Percentiles rank a stretch among this genome's conserved stretches.
phyloP scores from a whole-genome alignment of 1,140 invertebrate genomes.

The Maconellicoccus hirsutus region DNA sequence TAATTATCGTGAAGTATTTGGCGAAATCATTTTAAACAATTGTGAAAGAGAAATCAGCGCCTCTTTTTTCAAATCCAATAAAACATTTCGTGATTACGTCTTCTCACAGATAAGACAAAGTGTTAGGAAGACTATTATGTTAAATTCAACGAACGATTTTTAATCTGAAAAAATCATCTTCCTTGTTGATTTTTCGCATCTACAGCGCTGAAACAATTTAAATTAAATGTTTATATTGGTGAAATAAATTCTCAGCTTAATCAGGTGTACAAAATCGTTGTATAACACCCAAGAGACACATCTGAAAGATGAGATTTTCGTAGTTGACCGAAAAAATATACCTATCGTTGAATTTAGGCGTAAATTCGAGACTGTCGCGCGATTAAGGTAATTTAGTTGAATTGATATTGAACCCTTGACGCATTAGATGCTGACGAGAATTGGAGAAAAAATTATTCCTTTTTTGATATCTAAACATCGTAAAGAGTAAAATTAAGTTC shows the following conservation, averaged over 20 bases:
- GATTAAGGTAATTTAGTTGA: too few relatives aligned
- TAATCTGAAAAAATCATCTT: neutral
- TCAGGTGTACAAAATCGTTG: neutral
- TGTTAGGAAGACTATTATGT: neutral
- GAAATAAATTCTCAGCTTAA: slow-evolving; percentile 1
- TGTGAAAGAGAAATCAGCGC: neutral
- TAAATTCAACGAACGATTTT: neutral
- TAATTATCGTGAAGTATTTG: neutral
- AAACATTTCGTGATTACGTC: neutral
- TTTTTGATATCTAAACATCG: too few relatives aligned
- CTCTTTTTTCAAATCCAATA: neutral
- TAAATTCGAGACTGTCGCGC: too few relatives aligned
- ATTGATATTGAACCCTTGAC: too few relatives aligned
- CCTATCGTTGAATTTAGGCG: too few relatives aligned
- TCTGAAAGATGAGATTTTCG: slow-evolving; percentile 1
- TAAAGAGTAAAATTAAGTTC: too few relatives aligned
- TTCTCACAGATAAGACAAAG: neutral
- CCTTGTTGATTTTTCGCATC: neutral
- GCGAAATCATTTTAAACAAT: neutral
- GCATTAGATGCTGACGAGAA: too few relatives aligned
- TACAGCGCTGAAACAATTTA: neutral
- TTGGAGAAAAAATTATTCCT: too few relatives aligned
- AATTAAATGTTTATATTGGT: slow-evolving; percentile 5
- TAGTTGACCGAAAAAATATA: too few relatives aligned
- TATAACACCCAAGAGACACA: neutral